These are phyloP conservation scores for Ischnura elegans DNA, from an alignment of 2,888 invertebrate genomes.

Conservation along the genomic window DNA sequence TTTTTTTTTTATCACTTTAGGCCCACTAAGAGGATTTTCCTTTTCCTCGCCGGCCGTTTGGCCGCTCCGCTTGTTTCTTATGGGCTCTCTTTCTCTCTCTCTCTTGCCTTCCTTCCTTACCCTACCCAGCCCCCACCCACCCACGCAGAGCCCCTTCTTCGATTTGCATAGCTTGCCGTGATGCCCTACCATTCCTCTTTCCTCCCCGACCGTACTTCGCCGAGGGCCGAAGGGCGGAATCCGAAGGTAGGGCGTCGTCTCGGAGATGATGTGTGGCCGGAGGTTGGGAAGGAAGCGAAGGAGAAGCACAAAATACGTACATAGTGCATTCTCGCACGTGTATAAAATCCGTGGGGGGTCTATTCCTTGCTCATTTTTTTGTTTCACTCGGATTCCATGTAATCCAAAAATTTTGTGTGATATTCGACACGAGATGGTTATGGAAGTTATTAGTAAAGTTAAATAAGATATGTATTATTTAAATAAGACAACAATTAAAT, in stretches of 20 bases:
- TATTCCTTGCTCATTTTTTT: too few relatives aligned
- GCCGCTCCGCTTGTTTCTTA: constrained; percentile 12
- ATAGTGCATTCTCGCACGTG: too few relatives aligned
- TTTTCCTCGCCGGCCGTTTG: background rate
- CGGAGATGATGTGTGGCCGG: background rate
- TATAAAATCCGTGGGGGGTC: background rate
- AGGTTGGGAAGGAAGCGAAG: background rate
- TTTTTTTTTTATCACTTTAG: constrained; percentile 10
- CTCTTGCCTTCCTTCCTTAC: background rate
- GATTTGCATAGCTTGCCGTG: constrained; percentile 5
- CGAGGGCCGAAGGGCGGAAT: background rate
- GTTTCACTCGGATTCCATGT: too few relatives aligned
- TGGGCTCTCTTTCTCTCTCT: background rate
- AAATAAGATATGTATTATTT: too few relatives aligned
- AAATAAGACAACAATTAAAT: too few relatives aligned
- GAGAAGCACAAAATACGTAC: too few relatives aligned
- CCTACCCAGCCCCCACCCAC: background rate
- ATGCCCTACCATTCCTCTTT: background rate
- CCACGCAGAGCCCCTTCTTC: too few relatives aligned
- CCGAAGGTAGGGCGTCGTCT: background rate
- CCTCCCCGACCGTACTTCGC: background rate
- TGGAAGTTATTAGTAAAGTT: too few relatives aligned
- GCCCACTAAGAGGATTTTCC: constrained; percentile 11
- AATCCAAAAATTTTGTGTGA: too few relatives aligned
- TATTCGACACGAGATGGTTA: too few relatives aligned